Evolutionary conservation across 2,113 vertebrate genomes (phyloP), one percentile per base, ranked within the genome.

Genomic region (Pomatostomus ruficeps): DNA sequence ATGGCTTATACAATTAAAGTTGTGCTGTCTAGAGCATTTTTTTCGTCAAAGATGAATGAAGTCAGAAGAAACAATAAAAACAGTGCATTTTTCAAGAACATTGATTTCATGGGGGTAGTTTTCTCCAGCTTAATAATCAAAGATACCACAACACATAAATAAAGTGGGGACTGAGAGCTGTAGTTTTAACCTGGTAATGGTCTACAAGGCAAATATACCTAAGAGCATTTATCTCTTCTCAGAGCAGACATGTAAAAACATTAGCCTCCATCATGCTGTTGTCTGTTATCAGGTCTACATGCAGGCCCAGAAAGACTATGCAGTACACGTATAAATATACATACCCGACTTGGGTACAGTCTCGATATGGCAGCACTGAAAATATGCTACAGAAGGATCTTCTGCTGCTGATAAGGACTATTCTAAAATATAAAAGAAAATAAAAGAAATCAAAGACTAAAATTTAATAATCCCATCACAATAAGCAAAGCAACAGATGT

Each of bases 361-460:
- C 99, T 97, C 99, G 99, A 98, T 99, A 99, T 78, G 99, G 99
- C 98, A 99, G 98, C 98, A 99, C 99, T 98, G 99, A 99, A 98
- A 99, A 99, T 98, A 99, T 99, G 98, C 99, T 99, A 98, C 99
- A 99, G 98, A 99, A 99, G 98, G 99, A 99, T 99, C 99, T 99
- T 99, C 99, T 99, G 98, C 99, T 99, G 98, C 99, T 99, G 99
- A 99, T 98, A 98, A 99, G 99, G 98, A 99, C 99, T 99, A 99
- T 99, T 99, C 99, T 99, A 98, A 97, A 98, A 99, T 93, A 96
- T 66, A 97, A 97, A 97, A 97, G 96, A 96, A 99, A 98, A 98
- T 95, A 98, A 97, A 98, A 97, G 96, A 97, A 95, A 96, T 97
- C 98, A 98, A 98, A 95, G 91, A 97, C 93, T 88, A 96, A 89